Base-by-base conservation (phyloP, 2,113 vertebrate genomes). In the Athene cunicularia region DNA sequence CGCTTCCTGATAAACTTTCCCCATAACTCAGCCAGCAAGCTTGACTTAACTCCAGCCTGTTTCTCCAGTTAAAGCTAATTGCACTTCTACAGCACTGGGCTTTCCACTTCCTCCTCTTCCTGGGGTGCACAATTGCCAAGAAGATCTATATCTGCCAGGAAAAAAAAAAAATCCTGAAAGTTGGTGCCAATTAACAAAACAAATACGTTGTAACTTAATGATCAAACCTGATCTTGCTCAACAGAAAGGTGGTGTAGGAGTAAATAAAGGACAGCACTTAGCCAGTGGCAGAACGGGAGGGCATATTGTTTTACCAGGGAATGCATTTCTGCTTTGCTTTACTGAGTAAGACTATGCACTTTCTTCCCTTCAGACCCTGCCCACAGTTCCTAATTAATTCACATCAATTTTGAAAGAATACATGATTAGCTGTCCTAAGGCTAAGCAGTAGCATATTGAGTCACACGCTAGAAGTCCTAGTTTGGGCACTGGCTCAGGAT, bases 401-500 rank as follows among this genome's bases (percentile, higher is more conserved):
- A 91, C 60, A 90, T 97, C 92, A 94, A 86, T 95, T 97, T 94
- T 97, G 91, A 95, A 97, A 91, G 94, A 94, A 90, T 95, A 92
- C 97, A 79, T 96, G 93, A 96, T 96, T 94, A 96, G 80, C 82
- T 97, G 90, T 97, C 88, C 83, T 97, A 71, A 88, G 93, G 93
- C 95, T 97, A 97, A 97, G 88, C 80, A 93, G 74, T 41, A 97
- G 52, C 86, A 96, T 95, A 97, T 92, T 96, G 94, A 97, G 60
- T 97, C 94, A 90, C 80, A 94, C 7, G 18, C 81, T 96, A 97
- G 92, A 96, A 96, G 95, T 76, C 89, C 87, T 74, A 79, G 55
- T 90, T 96, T 94, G 96, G 95, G 92, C 94, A 93, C 87, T 97
- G 95, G 94, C 92, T 97, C 93, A 97, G 92, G 97, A 95, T 77